Evolutionary conservation across 37 sponge, comb jelly and placozoan genomes (phyloP).

Genomic region (Haliclona indistincta): DNA sequence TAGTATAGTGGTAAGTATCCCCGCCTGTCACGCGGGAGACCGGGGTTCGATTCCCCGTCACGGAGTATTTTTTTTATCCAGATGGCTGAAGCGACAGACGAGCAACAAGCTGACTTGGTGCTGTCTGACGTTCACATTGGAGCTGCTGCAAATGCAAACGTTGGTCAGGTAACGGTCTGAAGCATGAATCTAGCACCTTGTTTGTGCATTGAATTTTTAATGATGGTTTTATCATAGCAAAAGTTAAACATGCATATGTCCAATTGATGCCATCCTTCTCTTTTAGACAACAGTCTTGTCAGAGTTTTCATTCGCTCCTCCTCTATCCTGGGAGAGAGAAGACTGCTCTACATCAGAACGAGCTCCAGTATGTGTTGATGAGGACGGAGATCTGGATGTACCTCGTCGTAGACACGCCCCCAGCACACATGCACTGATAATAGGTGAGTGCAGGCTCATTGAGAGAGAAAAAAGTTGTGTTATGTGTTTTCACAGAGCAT

Average conservation of each 20-base stretch:
- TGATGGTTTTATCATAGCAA: background rate
- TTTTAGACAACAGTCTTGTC: background rate
- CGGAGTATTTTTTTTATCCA: conserved; percentile 59
- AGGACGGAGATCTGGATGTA: conserved; percentile 47
- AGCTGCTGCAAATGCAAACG: background rate
- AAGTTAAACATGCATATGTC: background rate
- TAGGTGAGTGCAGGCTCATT: conserved; percentile 2
- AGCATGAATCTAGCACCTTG: background rate
- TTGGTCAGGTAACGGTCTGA: background rate
- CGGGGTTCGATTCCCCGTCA: conserved; percentile 93
- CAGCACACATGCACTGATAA: background rate
- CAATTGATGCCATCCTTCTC: background rate
- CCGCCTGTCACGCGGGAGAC: too few relatives aligned
- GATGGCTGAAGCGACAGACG: background rate
- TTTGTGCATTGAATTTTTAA: background rate
- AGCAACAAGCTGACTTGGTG: background rate
- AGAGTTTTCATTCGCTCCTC: background rate
- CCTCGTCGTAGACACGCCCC: conserved; percentile 7
- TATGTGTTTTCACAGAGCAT: conserved; percentile 20
- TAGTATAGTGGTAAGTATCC: conserved; percentile 97
- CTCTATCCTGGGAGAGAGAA: too few relatives aligned
- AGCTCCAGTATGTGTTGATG: conserved; percentile 2
- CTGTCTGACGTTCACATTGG: conserved; percentile 23
- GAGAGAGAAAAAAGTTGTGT: background rate
- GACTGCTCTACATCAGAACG: background rate